Evolutionary conservation across 2,888 invertebrate genomes (phyloP).

Genomic region (Cataglyphis cursor): DNA sequence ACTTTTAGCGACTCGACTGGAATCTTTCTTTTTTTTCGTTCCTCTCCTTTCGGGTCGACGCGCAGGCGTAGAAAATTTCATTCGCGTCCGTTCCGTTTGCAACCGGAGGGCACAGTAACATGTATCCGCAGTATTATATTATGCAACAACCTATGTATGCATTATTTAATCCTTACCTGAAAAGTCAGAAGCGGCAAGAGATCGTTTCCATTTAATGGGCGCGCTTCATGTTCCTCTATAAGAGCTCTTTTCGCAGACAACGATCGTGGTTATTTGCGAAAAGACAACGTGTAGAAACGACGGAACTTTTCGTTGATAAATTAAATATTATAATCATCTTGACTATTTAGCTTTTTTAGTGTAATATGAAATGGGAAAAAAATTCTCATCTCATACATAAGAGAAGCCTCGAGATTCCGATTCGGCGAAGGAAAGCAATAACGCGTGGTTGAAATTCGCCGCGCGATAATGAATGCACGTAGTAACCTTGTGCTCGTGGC

Average conservation of each 20-base stretch:
- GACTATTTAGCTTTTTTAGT: constrained; percentile 43
- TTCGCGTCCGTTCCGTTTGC: constrained; percentile 54
- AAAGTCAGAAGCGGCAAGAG: constrained; percentile 64
- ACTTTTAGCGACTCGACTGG: constrained; percentile 52
- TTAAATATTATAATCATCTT: constrained; percentile 65
- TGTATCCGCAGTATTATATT: constrained; percentile 75
- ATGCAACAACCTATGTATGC: constrained; percentile 76
- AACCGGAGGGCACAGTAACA: constrained; percentile 59
- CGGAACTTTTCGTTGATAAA: constrained; percentile 48
- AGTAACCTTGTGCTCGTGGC: constrained; percentile 38
- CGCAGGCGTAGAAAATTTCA: constrained; percentile 72
- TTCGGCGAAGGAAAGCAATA: background rate
- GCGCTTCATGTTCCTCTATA: constrained; percentile 14
- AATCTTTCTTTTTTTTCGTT: constrained; percentile 48
- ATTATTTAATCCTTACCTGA: constrained; percentile 80
- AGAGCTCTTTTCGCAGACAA: constrained; percentile 25
- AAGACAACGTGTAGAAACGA: constrained; percentile 32
- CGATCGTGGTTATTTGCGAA: background rate
- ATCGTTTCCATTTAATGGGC: constrained; percentile 70
- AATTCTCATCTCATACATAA: background rate
- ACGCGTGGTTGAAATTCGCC: constrained; percentile 9
- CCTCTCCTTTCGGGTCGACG: constrained; percentile 36
- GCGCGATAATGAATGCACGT: constrained; percentile 26
- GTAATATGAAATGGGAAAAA: constrained; percentile 35
- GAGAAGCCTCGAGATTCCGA: background rate